Conservation (phyloP, 1,140 invertebrate genomes). For the Lycorma delicatula region DNA sequence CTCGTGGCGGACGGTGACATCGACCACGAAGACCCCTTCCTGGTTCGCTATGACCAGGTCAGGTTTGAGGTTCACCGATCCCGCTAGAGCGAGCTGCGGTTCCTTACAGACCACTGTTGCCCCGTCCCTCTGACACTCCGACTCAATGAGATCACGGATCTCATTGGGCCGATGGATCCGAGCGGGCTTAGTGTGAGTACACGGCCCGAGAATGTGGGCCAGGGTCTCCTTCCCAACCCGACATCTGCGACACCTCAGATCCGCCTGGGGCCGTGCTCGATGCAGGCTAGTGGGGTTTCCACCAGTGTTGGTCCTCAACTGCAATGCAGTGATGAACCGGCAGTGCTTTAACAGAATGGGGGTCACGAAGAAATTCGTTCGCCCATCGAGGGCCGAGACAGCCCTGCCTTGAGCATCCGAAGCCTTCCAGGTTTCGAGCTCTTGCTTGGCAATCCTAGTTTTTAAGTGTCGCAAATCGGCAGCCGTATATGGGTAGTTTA, state of each 20-base stretch:
- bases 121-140: neutral
- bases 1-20: constrained; percentile 12
- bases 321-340: no score
- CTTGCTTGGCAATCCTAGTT: no score
- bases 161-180: constrained; percentile 24
- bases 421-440: no score
- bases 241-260: constrained; percentile 14
- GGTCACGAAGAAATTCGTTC: no score
- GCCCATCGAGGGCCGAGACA: no score
- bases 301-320: no score
- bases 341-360: no score
- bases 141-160: constrained; percentile 10
- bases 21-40: no score
- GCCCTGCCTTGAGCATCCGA: no score
- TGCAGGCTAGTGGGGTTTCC: no score
- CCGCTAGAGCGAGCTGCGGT: neutral
- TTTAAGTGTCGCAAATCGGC: no score
- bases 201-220: constrained; percentile 19
- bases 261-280: neutral
- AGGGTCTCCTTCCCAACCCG: constrained; percentile 13
- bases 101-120: neutral
- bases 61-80: rapidly evolving
- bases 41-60: neutral
- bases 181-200: constrained; percentile 8
- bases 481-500: no score